Conservation (phyloP, 2,113 vertebrate species). For the Cyanoramphus novaezelandiae region DNA sequence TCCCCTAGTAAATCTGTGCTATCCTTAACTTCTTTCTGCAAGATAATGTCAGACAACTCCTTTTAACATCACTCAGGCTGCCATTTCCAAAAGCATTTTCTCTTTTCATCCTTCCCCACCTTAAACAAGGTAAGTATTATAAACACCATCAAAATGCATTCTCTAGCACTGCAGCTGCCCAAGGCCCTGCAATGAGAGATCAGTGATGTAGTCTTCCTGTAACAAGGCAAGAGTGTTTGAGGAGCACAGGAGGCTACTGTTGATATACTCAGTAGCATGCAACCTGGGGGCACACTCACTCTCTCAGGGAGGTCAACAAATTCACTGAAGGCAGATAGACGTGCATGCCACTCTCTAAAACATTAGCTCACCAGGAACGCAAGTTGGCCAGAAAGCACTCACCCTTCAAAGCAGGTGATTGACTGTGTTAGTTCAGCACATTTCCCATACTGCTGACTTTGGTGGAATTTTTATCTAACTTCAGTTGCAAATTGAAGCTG, state of each 20-base stretch:
- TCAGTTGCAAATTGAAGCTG: neutral
- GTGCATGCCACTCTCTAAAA: neutral
- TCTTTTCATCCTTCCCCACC: neutral
- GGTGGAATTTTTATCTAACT: neutral
- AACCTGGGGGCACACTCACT: accelerated
- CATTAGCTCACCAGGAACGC: neutral
- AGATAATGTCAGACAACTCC: neutral
- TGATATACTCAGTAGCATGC: too few species aligned
- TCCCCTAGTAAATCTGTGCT: neutral
- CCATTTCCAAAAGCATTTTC: neutral
- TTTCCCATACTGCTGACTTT: neutral
- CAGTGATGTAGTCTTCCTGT: accelerated
- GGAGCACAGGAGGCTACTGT: neutral
- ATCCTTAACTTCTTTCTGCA: neutral
- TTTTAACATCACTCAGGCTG: neutral
- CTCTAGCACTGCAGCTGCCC: neutral
- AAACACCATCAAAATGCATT: neutral
- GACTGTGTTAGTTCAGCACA: neutral
- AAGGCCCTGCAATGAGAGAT: accelerated
- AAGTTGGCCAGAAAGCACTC: neutral
- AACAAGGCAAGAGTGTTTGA: neutral
- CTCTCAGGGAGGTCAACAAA: neutral
- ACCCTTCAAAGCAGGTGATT: neutral
- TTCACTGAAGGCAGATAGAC: neutral
- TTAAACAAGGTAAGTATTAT: neutral